phyloP scores from a whole-genome alignment of 2,888 invertebrate species.

The Andrena praecox region DNA sequence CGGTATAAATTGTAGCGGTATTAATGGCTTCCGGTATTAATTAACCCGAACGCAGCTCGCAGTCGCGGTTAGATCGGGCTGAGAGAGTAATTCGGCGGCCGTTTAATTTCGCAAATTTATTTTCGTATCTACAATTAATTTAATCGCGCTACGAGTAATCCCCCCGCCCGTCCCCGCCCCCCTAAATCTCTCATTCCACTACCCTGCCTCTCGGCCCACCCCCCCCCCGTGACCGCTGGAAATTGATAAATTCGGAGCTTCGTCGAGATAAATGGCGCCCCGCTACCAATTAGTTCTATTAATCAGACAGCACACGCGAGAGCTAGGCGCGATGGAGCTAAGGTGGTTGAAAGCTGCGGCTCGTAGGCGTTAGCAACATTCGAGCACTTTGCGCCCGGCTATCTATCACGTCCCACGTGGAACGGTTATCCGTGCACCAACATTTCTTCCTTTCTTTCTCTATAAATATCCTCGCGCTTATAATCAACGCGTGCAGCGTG shows the following conservation, averaged over 20 bases:
- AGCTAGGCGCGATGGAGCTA: background rate
- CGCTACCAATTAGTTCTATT: slow-evolving; percentile 45
- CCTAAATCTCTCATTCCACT: background rate
- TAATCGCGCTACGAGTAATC: slow-evolving; percentile 36
- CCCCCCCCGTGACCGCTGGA: slow-evolving; percentile 12
- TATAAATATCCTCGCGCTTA: slow-evolving; percentile 26
- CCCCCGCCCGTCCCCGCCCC: background rate
- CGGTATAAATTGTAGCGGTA: slow-evolving; percentile 12
- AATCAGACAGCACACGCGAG: slow-evolving; percentile 21
- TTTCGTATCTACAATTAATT: slow-evolving; percentile 46
- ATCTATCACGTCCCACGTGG: slow-evolving; percentile 57
- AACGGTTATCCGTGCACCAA: slow-evolving; percentile 31
- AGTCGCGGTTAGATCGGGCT: background rate
- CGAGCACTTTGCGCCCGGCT: slow-evolving; percentile 38
- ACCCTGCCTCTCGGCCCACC: too few relatives aligned
- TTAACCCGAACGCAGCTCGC: slow-evolving; percentile 28
- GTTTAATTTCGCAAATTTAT: slow-evolving; percentile 54
- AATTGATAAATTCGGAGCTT: slow-evolving; percentile 53
- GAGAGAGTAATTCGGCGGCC: slow-evolving; percentile 42
- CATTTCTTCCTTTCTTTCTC: background rate
- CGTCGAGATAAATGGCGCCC: slow-evolving; percentile 35
- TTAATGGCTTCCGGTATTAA: slow-evolving; percentile 43
- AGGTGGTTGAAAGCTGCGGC: background rate
- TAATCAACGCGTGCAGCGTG: slow-evolving; percentile 46
- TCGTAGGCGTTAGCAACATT: slow-evolving; percentile 47